Evolutionary conservation across 2,888 invertebrate species (phyloP).

Genomic region (Noctua janthe): DNA sequence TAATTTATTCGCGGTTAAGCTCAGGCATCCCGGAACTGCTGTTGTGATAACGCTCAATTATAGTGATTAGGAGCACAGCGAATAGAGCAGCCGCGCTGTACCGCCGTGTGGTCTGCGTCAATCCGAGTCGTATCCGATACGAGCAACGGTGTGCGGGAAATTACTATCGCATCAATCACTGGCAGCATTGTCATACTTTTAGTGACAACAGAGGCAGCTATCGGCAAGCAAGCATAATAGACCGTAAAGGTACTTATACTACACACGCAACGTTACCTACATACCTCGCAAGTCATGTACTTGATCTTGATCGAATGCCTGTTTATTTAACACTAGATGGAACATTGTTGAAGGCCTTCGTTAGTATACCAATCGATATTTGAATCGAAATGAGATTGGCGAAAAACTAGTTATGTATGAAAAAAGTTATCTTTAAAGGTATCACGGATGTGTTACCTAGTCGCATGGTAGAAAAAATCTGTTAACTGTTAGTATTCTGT

Average conservation of each 20-base stretch:
- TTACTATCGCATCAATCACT: slow-evolving; percentile 88
- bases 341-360: slow-evolving; percentile 20
- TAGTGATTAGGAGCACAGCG: slow-evolving; percentile 80
- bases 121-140: slow-evolving; percentile 87
- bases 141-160: slow-evolving; percentile 86
- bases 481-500: slow-evolving; percentile 49
- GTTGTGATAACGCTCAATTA: slow-evolving; percentile 80
- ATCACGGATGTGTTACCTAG: slow-evolving; percentile 38
- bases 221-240: slow-evolving; percentile 68
- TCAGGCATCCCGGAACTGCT: slow-evolving; percentile 75
- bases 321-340: slow-evolving; percentile 26
- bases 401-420: slow-evolving; percentile 22
- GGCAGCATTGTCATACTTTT: slow-evolving; percentile 84
- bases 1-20: slow-evolving; percentile 75
- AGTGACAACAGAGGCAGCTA: slow-evolving; percentile 74
- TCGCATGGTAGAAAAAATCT: slow-evolving; percentile 32
- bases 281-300: slow-evolving; percentile 48
- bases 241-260: slow-evolving; percentile 65
- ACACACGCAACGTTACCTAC: slow-evolving; percentile 54
- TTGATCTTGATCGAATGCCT: slow-evolving; percentile 57
- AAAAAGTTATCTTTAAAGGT: slow-evolving; percentile 19
- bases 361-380: slow-evolving; percentile 15
- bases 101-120: slow-evolving; percentile 78
- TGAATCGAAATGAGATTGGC: slow-evolving; percentile 15
- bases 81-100: slow-evolving; percentile 71